Evolutionary conservation across 2,113 vertebrate species (phyloP).

Genomic region (Vulpes ferrilata): DNA sequence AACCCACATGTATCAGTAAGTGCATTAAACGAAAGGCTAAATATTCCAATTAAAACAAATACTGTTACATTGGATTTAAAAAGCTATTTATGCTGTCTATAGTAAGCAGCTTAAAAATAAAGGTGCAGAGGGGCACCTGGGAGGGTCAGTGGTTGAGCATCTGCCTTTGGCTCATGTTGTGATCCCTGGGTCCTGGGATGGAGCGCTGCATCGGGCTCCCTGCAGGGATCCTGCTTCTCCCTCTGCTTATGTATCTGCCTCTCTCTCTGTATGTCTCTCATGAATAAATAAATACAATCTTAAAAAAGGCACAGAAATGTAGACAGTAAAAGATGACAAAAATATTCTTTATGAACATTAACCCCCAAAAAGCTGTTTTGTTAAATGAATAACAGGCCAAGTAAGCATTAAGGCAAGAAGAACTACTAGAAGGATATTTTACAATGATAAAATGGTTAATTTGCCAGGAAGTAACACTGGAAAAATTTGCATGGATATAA

Average conservation of each 20-base stretch:
- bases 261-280: too few relatives aligned
- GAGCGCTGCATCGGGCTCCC: too few relatives aligned
- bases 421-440: not conserved
- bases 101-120: constrained; percentile 23
- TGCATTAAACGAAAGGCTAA: not conserved
- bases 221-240: too few relatives aligned
- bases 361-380: constrained; percentile 15
- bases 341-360: not conserved
- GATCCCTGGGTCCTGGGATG: too few relatives aligned
- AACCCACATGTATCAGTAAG: not conserved
- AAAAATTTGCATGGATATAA: not conserved
- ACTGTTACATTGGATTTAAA: not conserved
- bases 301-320: not conserved
- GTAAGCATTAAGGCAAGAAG: not conserved
- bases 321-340: constrained; percentile 22
- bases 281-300: too few relatives aligned
- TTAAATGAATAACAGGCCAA: not conserved
- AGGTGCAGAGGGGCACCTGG: not conserved
- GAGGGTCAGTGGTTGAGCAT: too few relatives aligned
- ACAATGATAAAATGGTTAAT: constrained; percentile 3
- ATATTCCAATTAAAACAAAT: constrained; percentile 14
- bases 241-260: too few relatives aligned
- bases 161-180: too few relatives aligned
- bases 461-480: not conserved
- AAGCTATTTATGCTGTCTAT: not conserved